Evolutionary conservation across 2,888 invertebrate species (phyloP), one percentile per base, ranked within the genome.

Genomic region (Epirrita christyi): DNA sequence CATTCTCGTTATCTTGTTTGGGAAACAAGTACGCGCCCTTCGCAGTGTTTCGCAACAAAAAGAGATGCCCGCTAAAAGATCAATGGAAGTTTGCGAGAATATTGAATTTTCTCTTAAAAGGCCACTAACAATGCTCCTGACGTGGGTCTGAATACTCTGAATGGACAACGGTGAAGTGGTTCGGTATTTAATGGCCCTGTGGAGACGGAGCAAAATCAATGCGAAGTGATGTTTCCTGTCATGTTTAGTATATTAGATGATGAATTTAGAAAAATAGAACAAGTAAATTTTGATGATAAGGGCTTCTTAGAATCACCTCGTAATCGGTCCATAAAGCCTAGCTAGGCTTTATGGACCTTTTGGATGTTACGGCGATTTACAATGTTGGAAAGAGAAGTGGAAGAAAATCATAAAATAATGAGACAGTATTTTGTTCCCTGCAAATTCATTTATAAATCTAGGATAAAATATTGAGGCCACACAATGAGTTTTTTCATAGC

Each of bases 81-180:
- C 80, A 77, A 73, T 80, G 70, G 64, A 72, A 75, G 74, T 81
- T 78, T 76, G 68, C 62, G 58, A 61, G 68, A 68, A 73, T 84
- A 83, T 84, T 80, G 80, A 80, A 80, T 84, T 82, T 80, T 73
- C 73, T 70, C 71, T 66, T 73, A 73, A 75, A 76, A 76, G 73
- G 66, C 68, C 68, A 63, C 72, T 71, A 77, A 85, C 80, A 86
- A 86, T 78, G 78, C 73, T 66, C 70, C 71, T 83, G 83, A 84
- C 76, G 69, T 75, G 77, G 77, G 75, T 78, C 71, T 59, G 50
- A 59, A 47, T 46, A 47, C 47, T 45, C 55, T 44, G 63, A 67
- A 68, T 64, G 67, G 70, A 65, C 64, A 48, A 51, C 51, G 51
- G 51, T 43, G 55, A 49, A 59, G 55, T 59, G 59, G 43, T 47